Conservation (phyloP, 2,113 vertebrate genomes). For the Microtus montanus region DNA sequence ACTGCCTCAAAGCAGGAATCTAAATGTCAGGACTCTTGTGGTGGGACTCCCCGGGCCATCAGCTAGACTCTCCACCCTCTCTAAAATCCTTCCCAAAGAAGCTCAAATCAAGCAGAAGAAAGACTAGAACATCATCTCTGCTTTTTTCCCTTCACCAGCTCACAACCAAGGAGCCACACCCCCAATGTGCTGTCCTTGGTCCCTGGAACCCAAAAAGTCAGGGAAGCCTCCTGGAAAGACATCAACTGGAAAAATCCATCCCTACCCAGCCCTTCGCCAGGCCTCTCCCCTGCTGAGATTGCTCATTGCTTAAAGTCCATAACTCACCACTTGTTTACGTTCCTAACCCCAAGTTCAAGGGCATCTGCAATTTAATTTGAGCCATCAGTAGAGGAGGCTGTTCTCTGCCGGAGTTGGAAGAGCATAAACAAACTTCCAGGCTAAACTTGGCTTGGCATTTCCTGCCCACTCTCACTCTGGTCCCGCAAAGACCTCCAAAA, state of each 20-base stretch:
- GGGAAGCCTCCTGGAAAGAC: conserved; percentile 50
- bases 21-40: not conserved
- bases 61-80: not conserved
- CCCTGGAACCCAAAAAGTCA: conserved; percentile 32
- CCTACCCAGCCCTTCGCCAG: not conserved
- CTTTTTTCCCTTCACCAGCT: not conserved
- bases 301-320: conserved; percentile 36
- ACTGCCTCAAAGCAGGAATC: not conserved
- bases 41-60: not conserved
- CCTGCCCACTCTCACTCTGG: not conserved
- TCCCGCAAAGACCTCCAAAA: conserved; percentile 32
- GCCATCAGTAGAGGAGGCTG: conserved; percentile 29
- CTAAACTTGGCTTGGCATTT: conserved; percentile 34
- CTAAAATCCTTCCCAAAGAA: not conserved
- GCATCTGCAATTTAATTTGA: conserved; percentile 60
- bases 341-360: conserved; percentile 53
- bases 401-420: conserved; percentile 6
- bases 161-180: not conserved
- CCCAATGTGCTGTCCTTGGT: not conserved
- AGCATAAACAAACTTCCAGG: conserved; percentile 26
- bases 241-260: conserved; percentile 53
- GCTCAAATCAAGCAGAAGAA: not conserved
- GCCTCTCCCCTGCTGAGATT: conserved; percentile 48
- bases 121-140: not conserved
- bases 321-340: conserved; percentile 52